Conservation (phyloP, 2,797 vertebrate species). For the Chiloscyllium punctatum region DNA sequence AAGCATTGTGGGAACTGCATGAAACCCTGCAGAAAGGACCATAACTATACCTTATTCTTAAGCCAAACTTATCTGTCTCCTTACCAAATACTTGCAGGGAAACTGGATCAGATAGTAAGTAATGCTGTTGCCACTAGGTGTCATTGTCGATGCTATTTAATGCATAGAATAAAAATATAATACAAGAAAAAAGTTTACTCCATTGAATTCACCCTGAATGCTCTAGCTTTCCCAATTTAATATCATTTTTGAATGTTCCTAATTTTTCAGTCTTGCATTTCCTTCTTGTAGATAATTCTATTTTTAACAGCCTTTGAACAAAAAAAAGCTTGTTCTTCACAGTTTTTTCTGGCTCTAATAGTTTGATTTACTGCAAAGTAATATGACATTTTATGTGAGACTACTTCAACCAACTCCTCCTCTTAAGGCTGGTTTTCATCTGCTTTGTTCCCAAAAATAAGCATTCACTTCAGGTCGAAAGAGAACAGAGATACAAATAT, state of each 20-base stretch:
- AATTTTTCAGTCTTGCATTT: neutral
- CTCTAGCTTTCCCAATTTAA: neutral
- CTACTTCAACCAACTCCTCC: neutral
- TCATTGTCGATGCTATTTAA: constrained; percentile 21
- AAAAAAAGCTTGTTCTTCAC: neutral
- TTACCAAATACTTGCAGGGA: neutral
- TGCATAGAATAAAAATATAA: neutral
- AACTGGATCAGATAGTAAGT: neutral
- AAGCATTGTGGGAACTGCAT: neutral
- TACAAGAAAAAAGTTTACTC: neutral
- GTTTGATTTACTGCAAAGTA: neutral
- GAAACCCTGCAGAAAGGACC: neutral
- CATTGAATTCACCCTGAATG: neutral
- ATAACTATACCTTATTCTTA: neutral
- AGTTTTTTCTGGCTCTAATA: neutral
- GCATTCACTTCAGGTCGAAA: neutral
- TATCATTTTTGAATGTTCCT: neutral
- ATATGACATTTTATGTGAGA: neutral
- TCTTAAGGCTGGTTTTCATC: neutral
- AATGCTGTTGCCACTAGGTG: neutral
- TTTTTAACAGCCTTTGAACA: neutral
- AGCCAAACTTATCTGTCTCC: neutral
- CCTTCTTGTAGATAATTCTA: neutral
- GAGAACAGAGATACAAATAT: too few relatives aligned
- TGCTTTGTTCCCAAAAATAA: neutral